Percentiles rank a stretch among this genome's conserved stretches.
These are phyloP conservation scores for Podarcis siculus DNA, from an alignment of 2,797 vertebrate species.

Conservation along the genomic window DNA sequence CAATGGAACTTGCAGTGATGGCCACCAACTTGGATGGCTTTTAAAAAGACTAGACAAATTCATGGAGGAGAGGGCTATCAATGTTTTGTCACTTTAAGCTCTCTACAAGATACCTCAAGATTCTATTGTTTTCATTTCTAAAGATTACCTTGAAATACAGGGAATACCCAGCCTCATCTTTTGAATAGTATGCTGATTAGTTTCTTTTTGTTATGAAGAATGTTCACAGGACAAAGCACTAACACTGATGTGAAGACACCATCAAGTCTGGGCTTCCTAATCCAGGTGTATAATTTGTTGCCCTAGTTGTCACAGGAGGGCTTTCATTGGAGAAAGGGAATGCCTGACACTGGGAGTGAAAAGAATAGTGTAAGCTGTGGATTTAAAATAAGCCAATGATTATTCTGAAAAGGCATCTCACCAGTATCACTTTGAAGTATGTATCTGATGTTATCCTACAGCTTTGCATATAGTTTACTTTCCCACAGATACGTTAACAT, in stretches of 20 bases:
- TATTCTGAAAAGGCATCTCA: background rate
- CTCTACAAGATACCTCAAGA: background rate
- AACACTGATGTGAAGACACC: background rate
- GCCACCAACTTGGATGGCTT: too few relatives aligned
- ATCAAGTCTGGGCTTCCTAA: background rate
- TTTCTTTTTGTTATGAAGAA: background rate
- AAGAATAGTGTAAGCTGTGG: background rate
- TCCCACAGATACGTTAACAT: background rate
- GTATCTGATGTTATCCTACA: too few relatives aligned
- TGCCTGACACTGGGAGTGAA: background rate
- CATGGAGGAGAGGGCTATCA: too few relatives aligned
- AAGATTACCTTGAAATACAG: background rate
- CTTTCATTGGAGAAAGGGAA: background rate
- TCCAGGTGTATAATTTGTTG: background rate
- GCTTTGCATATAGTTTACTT: background rate
- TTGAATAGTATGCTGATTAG: background rate
- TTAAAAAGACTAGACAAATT: too few relatives aligned
- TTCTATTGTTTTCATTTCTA: background rate
- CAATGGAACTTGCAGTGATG: too few relatives aligned
- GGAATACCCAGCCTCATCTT: background rate
- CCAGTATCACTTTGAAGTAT: background rate
- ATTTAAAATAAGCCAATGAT: background rate
- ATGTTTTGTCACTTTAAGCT: background rate
- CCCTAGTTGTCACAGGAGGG: background rate
- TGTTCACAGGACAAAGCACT: background rate